Evolutionary conservation across 37 sponge, comb jelly and placozoan genomes (phyloP).

Genomic region (Theonella swinhoei): DNA sequence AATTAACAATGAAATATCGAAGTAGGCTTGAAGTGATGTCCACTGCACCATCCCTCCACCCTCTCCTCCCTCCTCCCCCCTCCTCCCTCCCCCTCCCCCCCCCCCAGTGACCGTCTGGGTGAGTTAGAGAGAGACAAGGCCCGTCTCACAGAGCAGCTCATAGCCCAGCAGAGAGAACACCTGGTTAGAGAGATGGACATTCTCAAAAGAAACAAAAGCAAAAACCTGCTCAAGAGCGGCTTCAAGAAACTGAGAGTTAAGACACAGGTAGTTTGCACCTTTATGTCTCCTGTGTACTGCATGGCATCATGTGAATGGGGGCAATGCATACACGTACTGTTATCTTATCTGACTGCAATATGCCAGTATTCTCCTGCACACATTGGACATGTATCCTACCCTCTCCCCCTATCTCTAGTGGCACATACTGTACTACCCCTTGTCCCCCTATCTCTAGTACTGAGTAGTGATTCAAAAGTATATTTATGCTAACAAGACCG

Average conservation of each 20-base stretch:
- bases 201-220: slow-evolving; percentile 58
- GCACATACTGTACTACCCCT: too few species aligned
- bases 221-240: slow-evolving; percentile 70
- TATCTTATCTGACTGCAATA: too few species aligned
- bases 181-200: slow-evolving; percentile 64
- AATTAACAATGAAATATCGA: background rate
- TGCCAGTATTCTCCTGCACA: too few species aligned
- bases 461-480: too few species aligned
- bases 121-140: slow-evolving; percentile 77
- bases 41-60: background rate
- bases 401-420: too few species aligned
- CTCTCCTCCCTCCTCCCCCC: background rate
- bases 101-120: slow-evolving; percentile 69
- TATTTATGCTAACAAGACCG: too few species aligned
- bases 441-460: too few species aligned
- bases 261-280: slow-evolving; percentile 69
- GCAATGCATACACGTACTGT: too few species aligned
- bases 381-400: too few species aligned
- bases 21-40: too few species aligned
- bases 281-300: too few species aligned
- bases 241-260: slow-evolving; percentile 73
- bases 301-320: too few species aligned
- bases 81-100: background rate
- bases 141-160: slow-evolving; percentile 66
- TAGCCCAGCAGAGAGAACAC: slow-evolving; percentile 68